These are phyloP conservation scores for Ochlodes sylvanus DNA, from an alignment of 2,888 invertebrate genomes.

Conservation along the genomic window DNA sequence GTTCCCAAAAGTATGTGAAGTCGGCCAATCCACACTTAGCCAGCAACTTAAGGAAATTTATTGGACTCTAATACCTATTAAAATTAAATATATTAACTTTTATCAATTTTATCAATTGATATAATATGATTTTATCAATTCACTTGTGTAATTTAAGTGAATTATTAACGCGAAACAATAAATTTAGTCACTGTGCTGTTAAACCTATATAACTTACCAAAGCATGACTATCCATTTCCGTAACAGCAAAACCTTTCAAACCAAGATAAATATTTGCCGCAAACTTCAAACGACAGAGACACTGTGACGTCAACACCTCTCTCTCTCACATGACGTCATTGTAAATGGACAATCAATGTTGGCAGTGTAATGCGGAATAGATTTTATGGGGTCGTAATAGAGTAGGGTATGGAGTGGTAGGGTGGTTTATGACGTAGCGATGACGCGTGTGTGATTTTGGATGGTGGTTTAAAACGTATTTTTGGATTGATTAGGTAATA, in stretches of 20 bases:
- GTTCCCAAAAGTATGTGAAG: no score
- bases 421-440: background rate
- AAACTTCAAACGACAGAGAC: slow-evolving; percentile 40
- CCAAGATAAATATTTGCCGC: background rate
- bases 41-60: no score
- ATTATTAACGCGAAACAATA: no score
- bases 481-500: no score
- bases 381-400: slow-evolving; percentile 16
- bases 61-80: no score
- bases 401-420: background rate
- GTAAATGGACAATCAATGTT: slow-evolving; percentile 30
- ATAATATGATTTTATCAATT: no score
- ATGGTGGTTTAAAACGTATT: background rate
- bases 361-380: slow-evolving; percentile 15
- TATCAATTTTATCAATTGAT: no score
- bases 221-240: background rate
- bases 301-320: slow-evolving; percentile 55
- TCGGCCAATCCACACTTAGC: no score
- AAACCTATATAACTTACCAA: background rate
- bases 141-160: no score
- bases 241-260: background rate
- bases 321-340: slow-evolving; percentile 52
- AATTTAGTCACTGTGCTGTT: no score
- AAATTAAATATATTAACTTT: no score
- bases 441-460: background rate